Base-by-base conservation (phyloP, 1,140 invertebrate genomes). In the Scaptomyza pallida region DNA sequence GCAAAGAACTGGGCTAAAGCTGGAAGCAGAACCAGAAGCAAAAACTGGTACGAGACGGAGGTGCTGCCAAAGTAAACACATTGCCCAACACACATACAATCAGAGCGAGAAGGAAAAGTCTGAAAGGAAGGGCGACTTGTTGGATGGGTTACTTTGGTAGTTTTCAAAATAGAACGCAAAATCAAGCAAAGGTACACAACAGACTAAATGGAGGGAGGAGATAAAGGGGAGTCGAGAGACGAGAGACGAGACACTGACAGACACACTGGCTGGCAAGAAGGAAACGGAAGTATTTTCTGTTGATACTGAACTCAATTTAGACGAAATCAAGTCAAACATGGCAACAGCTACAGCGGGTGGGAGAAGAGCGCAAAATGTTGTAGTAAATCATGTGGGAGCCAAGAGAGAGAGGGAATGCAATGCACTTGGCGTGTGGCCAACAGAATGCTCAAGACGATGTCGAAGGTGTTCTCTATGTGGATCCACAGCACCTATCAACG, bases 221-320 rank as follows among this genome's bases (percentile, higher is more conserved):
- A 35, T 35, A 57, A 21, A 47, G 30, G 13, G 23, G 1, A 57
- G 30, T n/a, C 52, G 35, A 21, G 33, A n/a, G 35, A 16, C 23
- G 21, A 21, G 35, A 35, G 26, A 33, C 40, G 48, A 54, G 33
- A 59, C 54, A 67, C 69, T 72, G 69, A 65, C 68, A 70, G 67
- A 61, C 68, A 70, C 60, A 61, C 52, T 57, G 56, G 21, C 72
- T 50, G 68, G 56, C n/a, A n/a, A n/a, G 56, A 54, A 78, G 82
- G 82, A 86, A 86, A 78, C 82, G 82, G 82, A 86, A 86, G 82
- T 86, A 86, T 86, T 86, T 86, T 88, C 82, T 86, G 82, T 86
- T 86, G 82, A 86, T 86, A 86, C 82, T 86, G 82, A 86, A 86
- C 82, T 86, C 82, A 86, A 86, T 86, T 86, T 86, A 88, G 82